Base-by-base conservation (phyloP, 2,797 vertebrate species). In the Takifugu rubripes region DNA sequence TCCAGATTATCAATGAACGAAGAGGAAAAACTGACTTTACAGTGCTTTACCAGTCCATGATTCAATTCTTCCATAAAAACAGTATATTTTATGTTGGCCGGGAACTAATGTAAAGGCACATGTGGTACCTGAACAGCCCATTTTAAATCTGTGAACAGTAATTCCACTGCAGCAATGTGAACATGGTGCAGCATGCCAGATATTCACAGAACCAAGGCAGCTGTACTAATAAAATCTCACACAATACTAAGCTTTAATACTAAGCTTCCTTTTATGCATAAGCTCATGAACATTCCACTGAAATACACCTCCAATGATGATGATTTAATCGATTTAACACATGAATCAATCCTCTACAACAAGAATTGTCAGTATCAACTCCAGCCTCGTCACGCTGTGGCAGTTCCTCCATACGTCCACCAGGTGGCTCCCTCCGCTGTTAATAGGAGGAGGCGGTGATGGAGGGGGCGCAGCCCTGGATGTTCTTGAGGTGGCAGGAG, bases 401-500 rank as follows among this genome's bases (percentile, higher is more conserved):
- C 60, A 77, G 74, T 78, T 72, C 58, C 64, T 69, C 56, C 45
- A 26, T 21, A 14, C 0, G 25, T 56, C 87, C 89, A 89, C 59
- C 66, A 79, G 88, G 65, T 65, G 88, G 86, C 78, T 52, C 79
- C 61, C 71, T 67, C 58, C 54, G 24, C 62, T 83, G 88, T 81
- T 88, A 92, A 80, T 86, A 92, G 31, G 72, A 70, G 53, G 67
- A 43, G 3, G 82, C 44, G 1, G 89, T n/a, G 0, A 87, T 52
- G 0, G 80, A 57, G 15, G 83, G 73, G 33, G 89, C 58, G 63
- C 87, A 67, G 67, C 85, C 84, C 0, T 88, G 91, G 40, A 96
- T 93, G 78, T 95, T 92, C 65, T 93, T 93, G 59, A 98, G 89
- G 12, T 98, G 96, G 82, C 96, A 98, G 54, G 91, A 78, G 79